Conservation (phyloP, 2,113 vertebrate genomes). For the Drymodes brunneopygia region DNA sequence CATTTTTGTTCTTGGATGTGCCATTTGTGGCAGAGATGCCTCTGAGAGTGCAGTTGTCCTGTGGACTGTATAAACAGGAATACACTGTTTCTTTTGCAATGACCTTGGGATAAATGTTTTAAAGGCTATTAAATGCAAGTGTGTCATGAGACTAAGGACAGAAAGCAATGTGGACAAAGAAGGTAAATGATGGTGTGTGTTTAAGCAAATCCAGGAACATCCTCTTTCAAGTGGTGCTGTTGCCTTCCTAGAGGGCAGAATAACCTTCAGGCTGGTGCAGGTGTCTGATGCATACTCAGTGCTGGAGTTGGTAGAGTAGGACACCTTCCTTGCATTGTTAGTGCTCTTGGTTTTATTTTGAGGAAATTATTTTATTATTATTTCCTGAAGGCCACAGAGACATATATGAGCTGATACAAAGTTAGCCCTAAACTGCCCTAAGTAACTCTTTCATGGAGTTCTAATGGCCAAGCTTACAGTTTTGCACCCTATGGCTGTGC, state of each 20-base stretch:
- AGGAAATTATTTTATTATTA: background rate
- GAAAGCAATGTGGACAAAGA: background rate
- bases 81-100: background rate
- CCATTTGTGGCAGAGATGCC: background rate
- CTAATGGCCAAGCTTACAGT: background rate
- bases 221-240: background rate
- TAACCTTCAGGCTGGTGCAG: background rate
- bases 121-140: background rate
- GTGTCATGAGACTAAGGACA: background rate
- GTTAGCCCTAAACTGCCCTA: background rate
- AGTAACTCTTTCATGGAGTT: background rate
- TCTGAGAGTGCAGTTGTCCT: background rate
- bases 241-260: background rate
- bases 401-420: background rate
- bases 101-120: background rate
- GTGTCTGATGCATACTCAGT: background rate
- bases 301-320: background rate
- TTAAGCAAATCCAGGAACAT: background rate
- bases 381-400: background rate
- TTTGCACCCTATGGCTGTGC: background rate
- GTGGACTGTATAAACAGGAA: background rate
- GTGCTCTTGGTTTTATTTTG: background rate
- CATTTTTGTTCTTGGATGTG: background rate
- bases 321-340: background rate
- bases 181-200: background rate